Percentiles rank a stretch among this genome's conserved stretches.
Conservation (phyloP, 2,888 invertebrate genomes). For the Cryptus armator region DNA sequence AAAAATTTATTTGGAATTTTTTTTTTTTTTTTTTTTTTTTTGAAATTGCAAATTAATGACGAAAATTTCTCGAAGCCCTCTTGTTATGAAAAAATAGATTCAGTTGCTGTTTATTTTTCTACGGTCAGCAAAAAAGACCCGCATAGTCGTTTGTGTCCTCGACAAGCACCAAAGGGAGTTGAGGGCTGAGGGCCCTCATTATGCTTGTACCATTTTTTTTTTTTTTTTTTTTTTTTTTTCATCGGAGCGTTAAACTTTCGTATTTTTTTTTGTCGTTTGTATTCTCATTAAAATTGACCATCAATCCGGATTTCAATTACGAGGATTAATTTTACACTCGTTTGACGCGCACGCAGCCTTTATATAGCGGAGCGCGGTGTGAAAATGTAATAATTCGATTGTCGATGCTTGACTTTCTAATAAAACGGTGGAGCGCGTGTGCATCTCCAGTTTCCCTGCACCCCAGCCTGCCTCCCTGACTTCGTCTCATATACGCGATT, state of each 20-base stretch:
- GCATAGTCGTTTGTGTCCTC: neutral
- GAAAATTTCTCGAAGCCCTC: neutral
- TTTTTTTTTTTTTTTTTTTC: slow-evolving; percentile 6
- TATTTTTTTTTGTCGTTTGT: slow-evolving; percentile 23
- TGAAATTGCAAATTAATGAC: neutral
- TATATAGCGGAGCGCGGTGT: slow-evolving; percentile 27
- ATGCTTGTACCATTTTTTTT: neutral
- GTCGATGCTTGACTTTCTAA: slow-evolving; percentile 85
- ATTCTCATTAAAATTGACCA: slow-evolving; percentile 15
- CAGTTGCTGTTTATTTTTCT: neutral
- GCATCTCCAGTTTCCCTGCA: slow-evolving; percentile 51
- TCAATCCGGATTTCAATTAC: slow-evolving; percentile 7
- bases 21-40: too few relatives aligned
- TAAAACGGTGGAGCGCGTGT: slow-evolving; percentile 56
- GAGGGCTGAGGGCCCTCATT: neutral
- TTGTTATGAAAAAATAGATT: neutral
- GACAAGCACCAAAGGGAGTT: neutral
- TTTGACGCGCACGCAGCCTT: slow-evolving; percentile 36
- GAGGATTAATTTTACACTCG: neutral
- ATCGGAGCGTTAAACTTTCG: neutral
- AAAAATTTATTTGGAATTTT: too few relatives aligned
- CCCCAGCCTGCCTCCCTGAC: slow-evolving; percentile 31
- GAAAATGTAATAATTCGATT: slow-evolving; percentile 82
- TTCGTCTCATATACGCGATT: neutral
- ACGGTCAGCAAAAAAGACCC: neutral